Conservation (phyloP, 2,888 invertebrate species). For the Perithous albicinctus region DNA sequence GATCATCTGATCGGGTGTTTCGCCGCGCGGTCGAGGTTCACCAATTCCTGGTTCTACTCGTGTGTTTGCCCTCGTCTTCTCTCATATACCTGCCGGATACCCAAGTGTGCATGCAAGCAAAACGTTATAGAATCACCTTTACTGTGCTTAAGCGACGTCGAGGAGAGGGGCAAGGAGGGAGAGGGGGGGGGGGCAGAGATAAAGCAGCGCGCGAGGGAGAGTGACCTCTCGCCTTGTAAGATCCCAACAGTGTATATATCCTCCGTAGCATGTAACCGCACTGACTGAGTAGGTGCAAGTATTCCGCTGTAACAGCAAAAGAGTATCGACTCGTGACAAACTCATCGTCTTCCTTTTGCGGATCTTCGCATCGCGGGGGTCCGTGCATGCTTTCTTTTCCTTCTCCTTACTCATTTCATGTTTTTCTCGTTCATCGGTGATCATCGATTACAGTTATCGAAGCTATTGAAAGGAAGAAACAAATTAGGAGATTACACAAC, state of each 20-base stretch:
- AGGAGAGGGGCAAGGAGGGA: too few relatives aligned
- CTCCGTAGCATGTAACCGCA: background rate
- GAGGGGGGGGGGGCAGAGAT: too few relatives aligned
- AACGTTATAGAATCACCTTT: constrained; percentile 36
- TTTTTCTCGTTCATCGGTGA: background rate
- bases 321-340: constrained; percentile 73
- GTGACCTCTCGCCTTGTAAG: constrained; percentile 62
- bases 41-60: constrained; percentile 75
- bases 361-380: constrained; percentile 54
- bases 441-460: constrained; percentile 10
- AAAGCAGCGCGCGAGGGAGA: constrained; percentile 43
- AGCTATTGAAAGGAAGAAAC: background rate
- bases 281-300: constrained; percentile 6
- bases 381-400: background rate
- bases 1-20: constrained; percentile 73
- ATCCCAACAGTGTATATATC: constrained; percentile 24
- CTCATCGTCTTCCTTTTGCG: constrained; percentile 62
- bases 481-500: too few relatives aligned
- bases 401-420: background rate
- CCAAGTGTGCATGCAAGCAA: constrained; percentile 35
- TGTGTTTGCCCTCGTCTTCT: constrained; percentile 46
- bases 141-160: constrained; percentile 38
- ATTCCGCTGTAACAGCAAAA: constrained; percentile 48
- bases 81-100: constrained; percentile 52
- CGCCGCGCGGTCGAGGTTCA: constrained; percentile 71